phyloP scores from a whole-genome alignment of 2,797 vertebrate genomes.

The Sebastes glaucus region DNA sequence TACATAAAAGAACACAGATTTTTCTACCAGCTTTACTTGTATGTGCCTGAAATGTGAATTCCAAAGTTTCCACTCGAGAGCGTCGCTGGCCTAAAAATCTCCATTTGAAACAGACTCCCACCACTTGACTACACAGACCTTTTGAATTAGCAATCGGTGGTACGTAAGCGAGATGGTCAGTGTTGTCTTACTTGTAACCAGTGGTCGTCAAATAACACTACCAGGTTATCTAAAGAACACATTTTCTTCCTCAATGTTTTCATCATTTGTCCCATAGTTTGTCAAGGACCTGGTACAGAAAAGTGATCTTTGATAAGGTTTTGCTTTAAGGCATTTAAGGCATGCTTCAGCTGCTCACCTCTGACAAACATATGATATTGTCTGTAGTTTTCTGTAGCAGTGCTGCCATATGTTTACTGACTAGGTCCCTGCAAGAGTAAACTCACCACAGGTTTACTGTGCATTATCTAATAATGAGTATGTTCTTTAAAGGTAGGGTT shows the following conservation, averaged over 20 bases:
- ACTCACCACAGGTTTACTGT: neutral
- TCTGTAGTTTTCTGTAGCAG: neutral
- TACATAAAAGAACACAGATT: neutral
- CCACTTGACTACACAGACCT: slow-evolving; percentile 18
- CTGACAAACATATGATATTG: neutral
- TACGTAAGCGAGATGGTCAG: neutral
- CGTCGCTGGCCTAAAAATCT: neutral
- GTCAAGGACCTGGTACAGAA: neutral
- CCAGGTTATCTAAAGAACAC: neutral
- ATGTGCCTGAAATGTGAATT: slow-evolving; percentile 51
- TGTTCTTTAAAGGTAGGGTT: neutral
- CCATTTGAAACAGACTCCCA: neutral
- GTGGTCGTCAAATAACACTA: neutral
- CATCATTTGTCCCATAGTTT: neutral
- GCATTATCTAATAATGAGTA: neutral
- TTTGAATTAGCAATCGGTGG: slow-evolving; percentile 12
- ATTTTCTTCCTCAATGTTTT: neutral
- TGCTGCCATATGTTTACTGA: neutral
- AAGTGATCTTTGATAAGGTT: neutral
- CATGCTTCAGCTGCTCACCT: neutral
- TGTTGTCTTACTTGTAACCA: neutral
- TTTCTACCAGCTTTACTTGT: slow-evolving; percentile 39
- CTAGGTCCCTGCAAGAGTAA: neutral
- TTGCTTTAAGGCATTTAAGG: neutral
- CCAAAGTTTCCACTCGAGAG: slow-evolving; percentile 20